Conservation (phyloP, 2,113 vertebrate genomes). For the Thomomys bottae region DNA sequence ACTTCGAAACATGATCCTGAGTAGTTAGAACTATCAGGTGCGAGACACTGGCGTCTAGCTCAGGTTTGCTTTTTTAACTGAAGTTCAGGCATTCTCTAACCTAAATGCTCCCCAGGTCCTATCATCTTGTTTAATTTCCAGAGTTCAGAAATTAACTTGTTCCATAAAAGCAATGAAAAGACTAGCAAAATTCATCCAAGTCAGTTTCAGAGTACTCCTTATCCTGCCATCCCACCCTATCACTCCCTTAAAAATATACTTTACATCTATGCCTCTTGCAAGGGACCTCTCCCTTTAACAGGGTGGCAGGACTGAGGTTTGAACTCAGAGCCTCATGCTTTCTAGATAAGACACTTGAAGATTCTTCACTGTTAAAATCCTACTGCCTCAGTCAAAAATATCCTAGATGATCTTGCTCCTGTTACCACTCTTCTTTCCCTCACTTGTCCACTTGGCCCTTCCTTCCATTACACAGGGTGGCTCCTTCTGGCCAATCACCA, state of each 20-base stretch:
- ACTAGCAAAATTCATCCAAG: no score
- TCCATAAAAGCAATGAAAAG: no score
- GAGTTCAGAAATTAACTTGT: not conserved
- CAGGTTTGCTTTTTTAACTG: not conserved
- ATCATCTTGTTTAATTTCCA: not conserved
- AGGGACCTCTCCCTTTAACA: not conserved
- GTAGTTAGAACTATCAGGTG: no score
- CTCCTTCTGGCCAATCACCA: not conserved
- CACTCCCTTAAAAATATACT: not conserved
- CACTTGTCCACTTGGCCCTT: not conserved
- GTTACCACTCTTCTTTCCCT: not conserved
- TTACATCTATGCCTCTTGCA: not conserved
- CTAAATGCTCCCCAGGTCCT: not conserved
- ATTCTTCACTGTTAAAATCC: not conserved
- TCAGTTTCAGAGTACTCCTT: not conserved
- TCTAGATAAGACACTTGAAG: no score
- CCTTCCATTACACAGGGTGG: not conserved
- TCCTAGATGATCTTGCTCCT: not conserved
- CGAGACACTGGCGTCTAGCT: no score
- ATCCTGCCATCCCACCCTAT: not conserved
- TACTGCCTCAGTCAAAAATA: no score
- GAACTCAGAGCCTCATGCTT: no score
- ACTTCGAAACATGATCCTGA: no score
- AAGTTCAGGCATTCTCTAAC: not conserved
- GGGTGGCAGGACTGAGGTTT: no score